Conservation (phyloP, 2,113 vertebrate genomes). For the Aleadryas rufinucha region DNA sequence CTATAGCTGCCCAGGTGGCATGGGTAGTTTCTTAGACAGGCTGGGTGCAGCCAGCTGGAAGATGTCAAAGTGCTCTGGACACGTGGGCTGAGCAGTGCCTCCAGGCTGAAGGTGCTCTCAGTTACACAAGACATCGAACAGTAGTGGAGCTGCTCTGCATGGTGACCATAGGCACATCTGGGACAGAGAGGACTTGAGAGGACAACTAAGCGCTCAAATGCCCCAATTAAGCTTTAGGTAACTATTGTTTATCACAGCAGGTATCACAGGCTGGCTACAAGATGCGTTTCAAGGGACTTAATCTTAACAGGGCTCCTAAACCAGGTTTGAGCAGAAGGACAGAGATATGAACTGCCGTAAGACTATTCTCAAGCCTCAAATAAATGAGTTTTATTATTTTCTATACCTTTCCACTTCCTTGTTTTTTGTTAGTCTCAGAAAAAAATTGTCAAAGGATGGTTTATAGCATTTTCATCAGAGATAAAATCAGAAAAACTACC, state of each 20-base stretch:
- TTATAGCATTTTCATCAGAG: background rate
- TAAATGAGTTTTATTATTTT: background rate
- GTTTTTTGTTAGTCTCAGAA: background rate
- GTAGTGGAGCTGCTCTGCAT: background rate
- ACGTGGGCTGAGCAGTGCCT: background rate
- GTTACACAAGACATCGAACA: rapidly evolving
- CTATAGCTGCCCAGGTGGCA: rapidly evolving
- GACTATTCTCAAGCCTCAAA: background rate
- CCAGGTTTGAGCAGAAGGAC: background rate
- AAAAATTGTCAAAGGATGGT: background rate
- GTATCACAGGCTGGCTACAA: background rate
- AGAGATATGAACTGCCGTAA: background rate
- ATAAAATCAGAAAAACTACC: background rate
- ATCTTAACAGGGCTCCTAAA: background rate
- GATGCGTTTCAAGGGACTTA: background rate
- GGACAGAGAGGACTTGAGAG: background rate
- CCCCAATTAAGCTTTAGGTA: background rate
- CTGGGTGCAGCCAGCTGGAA: background rate
- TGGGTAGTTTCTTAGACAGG: background rate
- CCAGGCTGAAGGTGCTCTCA: background rate
- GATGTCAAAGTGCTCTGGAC: background rate
- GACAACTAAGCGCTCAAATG: background rate
- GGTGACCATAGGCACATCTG: rapidly evolving
- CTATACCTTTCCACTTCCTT: background rate
- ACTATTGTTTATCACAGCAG: background rate